phyloP scores from a whole-genome alignment of 1,140 invertebrate genomes.

The Olivierus martensii region DNA sequence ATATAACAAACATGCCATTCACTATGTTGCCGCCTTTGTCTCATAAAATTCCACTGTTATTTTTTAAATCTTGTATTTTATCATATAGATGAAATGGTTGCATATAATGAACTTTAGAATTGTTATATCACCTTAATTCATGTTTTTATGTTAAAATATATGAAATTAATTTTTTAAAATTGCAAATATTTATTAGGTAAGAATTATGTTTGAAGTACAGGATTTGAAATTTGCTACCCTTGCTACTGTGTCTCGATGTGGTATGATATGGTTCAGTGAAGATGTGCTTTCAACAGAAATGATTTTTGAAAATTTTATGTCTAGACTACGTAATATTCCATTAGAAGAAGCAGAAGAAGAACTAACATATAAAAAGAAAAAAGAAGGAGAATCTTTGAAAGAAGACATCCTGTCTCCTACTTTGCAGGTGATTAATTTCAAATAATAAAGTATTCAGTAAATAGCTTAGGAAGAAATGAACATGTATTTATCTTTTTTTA shows the following conservation, averaged over 20 bases:
- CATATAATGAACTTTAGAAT: no score
- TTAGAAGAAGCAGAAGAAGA: conserved; percentile 68
- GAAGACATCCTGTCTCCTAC: conserved; percentile 62
- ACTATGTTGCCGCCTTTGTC: no score
- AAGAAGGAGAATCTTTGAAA: conserved; percentile 34
- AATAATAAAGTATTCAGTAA: no score
- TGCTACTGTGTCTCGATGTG: conserved; percentile 97
- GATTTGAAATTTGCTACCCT: conserved; percentile 96
- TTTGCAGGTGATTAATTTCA: conserved; percentile 50
- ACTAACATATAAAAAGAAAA: conserved; percentile 27
- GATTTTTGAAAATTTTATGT: conserved; percentile 95
- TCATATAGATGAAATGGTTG: no score
- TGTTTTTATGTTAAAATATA: no score
- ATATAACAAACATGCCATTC: no score
- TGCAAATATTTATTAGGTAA: conserved; percentile 30
- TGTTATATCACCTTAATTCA: no score
- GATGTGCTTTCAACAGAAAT: conserved; percentile 96
- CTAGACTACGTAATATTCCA: conserved; percentile 69
- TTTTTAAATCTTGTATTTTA: no score
- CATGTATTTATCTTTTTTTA: no score
- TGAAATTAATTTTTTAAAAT: background rate
- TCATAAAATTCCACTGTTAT: no score
- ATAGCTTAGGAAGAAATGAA: no score
- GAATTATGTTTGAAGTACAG: conserved; percentile 99
- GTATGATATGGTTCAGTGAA: conserved; percentile 98